Conservation (phyloP, 2,113 vertebrate genomes). For the Dryoscopus gambensis region DNA sequence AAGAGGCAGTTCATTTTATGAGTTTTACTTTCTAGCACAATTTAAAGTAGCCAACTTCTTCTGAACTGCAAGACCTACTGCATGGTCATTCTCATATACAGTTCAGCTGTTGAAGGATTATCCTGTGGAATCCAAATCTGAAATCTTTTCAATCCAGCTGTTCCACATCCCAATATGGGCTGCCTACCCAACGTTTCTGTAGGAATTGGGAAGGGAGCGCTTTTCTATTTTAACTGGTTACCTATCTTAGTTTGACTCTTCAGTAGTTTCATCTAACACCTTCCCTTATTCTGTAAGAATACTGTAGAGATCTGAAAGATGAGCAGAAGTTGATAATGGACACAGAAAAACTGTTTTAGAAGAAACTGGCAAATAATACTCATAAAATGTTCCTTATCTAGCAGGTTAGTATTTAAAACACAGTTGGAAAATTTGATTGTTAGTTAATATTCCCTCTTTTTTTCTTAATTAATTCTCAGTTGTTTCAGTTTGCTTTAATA, state of each 20-base stretch:
- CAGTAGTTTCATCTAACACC: accelerated
- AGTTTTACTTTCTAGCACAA: background rate
- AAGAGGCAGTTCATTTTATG: background rate
- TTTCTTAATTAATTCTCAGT: background rate
- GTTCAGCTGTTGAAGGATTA: background rate
- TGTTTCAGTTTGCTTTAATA: background rate
- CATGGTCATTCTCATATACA: background rate
- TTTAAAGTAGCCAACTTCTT: background rate
- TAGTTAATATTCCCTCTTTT: background rate
- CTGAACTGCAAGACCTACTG: background rate
- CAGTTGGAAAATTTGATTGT: background rate
- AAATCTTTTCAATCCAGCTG: background rate
- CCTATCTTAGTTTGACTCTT: background rate
- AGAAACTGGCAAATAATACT: background rate
- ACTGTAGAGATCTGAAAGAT: background rate
- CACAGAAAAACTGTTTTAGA: background rate
- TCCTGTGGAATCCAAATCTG: background rate
- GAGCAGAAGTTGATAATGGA: background rate
- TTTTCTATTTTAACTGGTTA: background rate
- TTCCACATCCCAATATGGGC: background rate
- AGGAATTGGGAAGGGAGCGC: background rate
- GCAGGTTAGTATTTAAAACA: background rate
- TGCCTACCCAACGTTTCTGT: background rate
- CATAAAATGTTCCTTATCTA: background rate
- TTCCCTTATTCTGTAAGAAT: background rate